phyloP scores from a whole-genome alignment of 2,888 invertebrate species.

The Standfussiana lucernea region DNA sequence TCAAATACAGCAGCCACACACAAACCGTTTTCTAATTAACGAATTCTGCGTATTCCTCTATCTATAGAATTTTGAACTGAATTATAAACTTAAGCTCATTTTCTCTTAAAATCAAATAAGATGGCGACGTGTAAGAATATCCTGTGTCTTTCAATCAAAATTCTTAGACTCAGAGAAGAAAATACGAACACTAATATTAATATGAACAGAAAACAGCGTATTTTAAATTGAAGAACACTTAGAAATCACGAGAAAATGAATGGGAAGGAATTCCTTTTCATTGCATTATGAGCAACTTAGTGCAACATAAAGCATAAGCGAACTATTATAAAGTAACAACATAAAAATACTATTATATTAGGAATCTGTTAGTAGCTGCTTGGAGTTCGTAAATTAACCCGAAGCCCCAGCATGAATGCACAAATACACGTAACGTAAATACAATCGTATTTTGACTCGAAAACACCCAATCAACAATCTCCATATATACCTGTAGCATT shows the following conservation, averaged over 20 bases:
- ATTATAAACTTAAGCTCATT: neutral
- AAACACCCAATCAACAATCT: too few relatives aligned
- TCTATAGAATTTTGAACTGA: neutral
- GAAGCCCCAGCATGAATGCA: neutral
- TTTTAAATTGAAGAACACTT: neutral
- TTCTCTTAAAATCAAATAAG: neutral
- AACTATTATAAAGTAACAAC: neutral
- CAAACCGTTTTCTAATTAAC: neutral
- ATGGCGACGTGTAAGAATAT: neutral
- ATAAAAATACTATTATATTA: neutral
- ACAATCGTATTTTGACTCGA: too few relatives aligned
- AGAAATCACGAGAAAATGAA: conserved; percentile 4
- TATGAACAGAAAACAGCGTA: neutral
- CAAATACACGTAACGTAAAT: neutral
- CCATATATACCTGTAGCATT: too few relatives aligned
- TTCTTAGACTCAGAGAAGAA: neutral
- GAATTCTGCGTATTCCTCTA: neutral
- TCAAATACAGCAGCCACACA: neutral
- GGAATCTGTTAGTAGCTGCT: neutral
- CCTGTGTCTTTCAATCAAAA: neutral
- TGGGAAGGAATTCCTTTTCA: neutral
- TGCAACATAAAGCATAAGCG: neutral
- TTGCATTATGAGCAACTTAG: neutral
- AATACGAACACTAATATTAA: too few relatives aligned
- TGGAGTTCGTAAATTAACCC: neutral